Base-by-base conservation (phyloP, 2,888 invertebrate species). In the Conops quadrifasciatus region DNA sequence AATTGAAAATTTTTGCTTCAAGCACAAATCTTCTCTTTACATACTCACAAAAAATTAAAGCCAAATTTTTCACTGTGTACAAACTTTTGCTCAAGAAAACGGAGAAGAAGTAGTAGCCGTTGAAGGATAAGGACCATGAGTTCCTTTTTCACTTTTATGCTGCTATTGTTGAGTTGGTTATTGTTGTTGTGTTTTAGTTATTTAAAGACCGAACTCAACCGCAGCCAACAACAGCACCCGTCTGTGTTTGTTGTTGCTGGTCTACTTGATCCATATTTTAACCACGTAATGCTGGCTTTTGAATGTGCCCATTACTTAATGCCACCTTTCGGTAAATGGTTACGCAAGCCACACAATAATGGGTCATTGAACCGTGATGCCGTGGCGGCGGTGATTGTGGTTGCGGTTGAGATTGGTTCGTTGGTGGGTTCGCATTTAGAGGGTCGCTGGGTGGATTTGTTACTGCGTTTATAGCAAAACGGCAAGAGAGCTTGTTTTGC, bases 231-330 rank as follows among this genome's bases (percentile, higher is more conserved):
- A 67, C 49, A 47, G 47, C 59, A 47, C 47, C 67, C 28, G 58
- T 59, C 30, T 1, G 15, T 19, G 15, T 24, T 26, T 47, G 47
- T 47, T 36, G 43, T 26, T 30, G 66, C 28, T 66, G 59, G 43
- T 36, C 47, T 59, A 67, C 59, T 60, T 67, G 59, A 47, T 67
- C 59, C 47, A 58, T 58, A 58, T 67, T 47, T 4, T 3, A 49
- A 19, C 11, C 49, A 3, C 5, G 19, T 67, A 58, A 45, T 67
- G 28, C 26, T 47, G 15, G 21, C 58, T 56, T 56, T 36, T 58
- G 43, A 43, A 45, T 13, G 58, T 36, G 21, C 26, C 15, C 26
- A 45, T 67, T 67, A 56, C 11, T 53, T 67, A 13, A 15, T 19
- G 16, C 9, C 24, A 43, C 21, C 43, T 21, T 36, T 45, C 21